These are phyloP conservation scores for Diadema setosum DNA, from an alignment of 35 echinoderm and acorn worm genomes.

Conservation along the genomic window DNA sequence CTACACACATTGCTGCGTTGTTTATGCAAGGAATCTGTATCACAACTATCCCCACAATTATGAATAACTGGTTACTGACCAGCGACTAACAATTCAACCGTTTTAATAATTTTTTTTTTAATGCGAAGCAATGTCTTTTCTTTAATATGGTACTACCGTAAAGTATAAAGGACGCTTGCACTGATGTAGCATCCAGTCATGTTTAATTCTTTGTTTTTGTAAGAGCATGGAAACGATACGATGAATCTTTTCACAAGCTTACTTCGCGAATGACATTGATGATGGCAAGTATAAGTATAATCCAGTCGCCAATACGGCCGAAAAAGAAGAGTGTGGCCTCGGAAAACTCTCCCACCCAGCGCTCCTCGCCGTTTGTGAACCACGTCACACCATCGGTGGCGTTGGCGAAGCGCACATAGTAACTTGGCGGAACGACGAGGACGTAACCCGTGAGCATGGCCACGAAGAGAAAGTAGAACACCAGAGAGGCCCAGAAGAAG, in stretches of 20 bases:
- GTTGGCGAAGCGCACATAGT: slow-evolving; percentile 13
- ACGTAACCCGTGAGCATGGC: slow-evolving; percentile 87
- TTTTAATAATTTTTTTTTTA: background rate
- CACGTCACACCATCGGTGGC: slow-evolving; percentile 20
- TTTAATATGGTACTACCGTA: background rate
- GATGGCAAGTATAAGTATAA: slow-evolving; percentile 59
- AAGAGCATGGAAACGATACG: background rate
- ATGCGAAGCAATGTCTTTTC: background rate
- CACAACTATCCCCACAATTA: too few relatives aligned
- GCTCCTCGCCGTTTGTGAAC: slow-evolving; percentile 37
- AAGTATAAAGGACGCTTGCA: background rate
- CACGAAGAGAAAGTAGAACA: slow-evolving; percentile 73
- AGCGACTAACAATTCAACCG: background rate
- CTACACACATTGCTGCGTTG: too few relatives aligned
- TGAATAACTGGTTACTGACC: too few relatives aligned
- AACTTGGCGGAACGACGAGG: slow-evolving; percentile 70
- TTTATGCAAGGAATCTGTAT: too few relatives aligned
- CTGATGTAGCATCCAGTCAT: background rate
- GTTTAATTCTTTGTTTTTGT: background rate
- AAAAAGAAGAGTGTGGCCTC: slow-evolving; percentile 43
- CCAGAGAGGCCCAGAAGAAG: slow-evolving; percentile 82
- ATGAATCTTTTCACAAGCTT: background rate
- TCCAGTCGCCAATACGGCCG: slow-evolving; percentile 70
- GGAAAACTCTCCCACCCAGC: slow-evolving; percentile 45
- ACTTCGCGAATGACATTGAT: slow-evolving; percentile 92